phyloP scores from a whole-genome alignment of 1,140 invertebrate species.

The Acromyrmex heyeri region DNA sequence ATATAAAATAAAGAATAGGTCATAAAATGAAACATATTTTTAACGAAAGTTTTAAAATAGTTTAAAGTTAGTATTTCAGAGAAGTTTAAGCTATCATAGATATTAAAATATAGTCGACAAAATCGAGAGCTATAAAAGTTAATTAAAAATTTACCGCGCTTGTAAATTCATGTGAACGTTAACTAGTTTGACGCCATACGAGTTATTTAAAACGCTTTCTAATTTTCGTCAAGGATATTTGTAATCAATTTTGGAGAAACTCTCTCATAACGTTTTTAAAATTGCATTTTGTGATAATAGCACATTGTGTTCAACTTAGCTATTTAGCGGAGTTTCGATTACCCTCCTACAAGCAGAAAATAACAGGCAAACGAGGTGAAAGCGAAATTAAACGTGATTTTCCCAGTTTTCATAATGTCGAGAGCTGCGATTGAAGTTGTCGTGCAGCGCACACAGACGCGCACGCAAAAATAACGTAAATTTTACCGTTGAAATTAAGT shows the following conservation, averaged over 20 bases:
- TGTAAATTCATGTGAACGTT: not conserved
- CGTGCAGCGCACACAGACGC: not conserved
- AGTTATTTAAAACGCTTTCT: not conserved
- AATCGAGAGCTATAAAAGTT: not conserved
- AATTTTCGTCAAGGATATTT: not conserved
- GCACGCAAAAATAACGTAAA: slow-evolving; percentile 44
- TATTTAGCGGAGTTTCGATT: slow-evolving; percentile 12
- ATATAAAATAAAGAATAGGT: not conserved
- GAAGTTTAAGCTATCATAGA: not conserved
- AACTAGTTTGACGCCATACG: not conserved
- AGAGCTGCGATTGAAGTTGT: slow-evolving; percentile 1
- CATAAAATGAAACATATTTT: not conserved
- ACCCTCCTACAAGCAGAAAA: slow-evolving; percentile 13
- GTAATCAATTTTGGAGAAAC: slow-evolving; percentile 3
- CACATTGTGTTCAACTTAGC: slow-evolving; percentile 4
- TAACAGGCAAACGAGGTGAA: not conserved
- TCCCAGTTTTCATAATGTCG: slow-evolving; percentile 13
- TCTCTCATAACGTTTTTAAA: slow-evolving; percentile 3
- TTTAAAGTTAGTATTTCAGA: not conserved
- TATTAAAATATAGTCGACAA: not conserved
- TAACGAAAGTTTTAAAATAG: not conserved
- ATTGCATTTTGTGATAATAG: slow-evolving; percentile 20
- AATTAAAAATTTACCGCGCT: not conserved
- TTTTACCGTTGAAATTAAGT: slow-evolving; percentile 43
- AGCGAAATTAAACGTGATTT: slow-evolving; percentile 25